Percentiles rank a stretch among this genome's conserved stretches.
Evolutionary conservation across 23 tunicate genomes (phyloP).

Genomic region (Ascidia mentula): DNA sequence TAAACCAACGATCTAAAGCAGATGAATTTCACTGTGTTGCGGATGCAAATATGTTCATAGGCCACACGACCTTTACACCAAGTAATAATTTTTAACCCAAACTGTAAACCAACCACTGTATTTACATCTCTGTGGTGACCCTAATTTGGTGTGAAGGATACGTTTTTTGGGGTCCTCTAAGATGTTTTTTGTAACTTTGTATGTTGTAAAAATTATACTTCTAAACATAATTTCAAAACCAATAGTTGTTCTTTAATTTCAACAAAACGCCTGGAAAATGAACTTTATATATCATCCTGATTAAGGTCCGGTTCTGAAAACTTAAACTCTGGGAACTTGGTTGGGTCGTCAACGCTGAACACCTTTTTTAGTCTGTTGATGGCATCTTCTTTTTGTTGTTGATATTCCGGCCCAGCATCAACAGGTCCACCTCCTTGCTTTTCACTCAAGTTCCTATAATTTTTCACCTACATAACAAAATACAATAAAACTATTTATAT

Average conservation of each 20-base stretch:
- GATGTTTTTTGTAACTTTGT: no score
- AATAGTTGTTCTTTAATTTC: background rate
- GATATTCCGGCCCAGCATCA: slow-evolving; percentile 69
- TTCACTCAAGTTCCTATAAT: slow-evolving; percentile 36
- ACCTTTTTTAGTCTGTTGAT: slow-evolving; percentile 53
- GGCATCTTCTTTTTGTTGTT: slow-evolving; percentile 63
- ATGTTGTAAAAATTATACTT: no score
- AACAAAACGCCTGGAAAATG: background rate
- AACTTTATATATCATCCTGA: slow-evolving; percentile 42
- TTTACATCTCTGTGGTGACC: no score
- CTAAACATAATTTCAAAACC: no score
- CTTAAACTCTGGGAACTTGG: slow-evolving; percentile 53
- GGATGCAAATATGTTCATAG: no score
- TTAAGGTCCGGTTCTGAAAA: slow-evolving; percentile 68
- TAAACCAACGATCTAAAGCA: no score
- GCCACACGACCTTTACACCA: no score
- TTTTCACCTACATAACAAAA: background rate
- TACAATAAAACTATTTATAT: background rate
- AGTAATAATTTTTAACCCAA: no score
- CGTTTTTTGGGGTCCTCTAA: no score
- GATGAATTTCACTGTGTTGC: no score
- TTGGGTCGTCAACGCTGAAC: slow-evolving; percentile 62
- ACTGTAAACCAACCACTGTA: no score
- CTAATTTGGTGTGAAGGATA: no score
- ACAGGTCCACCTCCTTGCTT: slow-evolving; percentile 86